A percentile compares a stretch with the other conserved stretches of the same genome.
phyloP scores from a whole-genome alignment of 2,888 invertebrate genomes.

The Limnephilus marmoratus region DNA sequence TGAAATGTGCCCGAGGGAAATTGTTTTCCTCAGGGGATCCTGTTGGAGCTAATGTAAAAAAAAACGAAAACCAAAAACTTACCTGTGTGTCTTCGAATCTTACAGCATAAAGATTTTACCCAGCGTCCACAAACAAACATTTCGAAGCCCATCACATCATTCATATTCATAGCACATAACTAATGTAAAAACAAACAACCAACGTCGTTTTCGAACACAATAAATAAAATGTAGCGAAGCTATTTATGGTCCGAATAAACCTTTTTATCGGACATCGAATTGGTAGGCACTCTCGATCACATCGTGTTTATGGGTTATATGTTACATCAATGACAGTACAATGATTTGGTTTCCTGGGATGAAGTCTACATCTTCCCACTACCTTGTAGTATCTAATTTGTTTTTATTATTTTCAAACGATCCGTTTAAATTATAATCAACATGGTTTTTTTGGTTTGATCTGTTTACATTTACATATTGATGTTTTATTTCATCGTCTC shows the following conservation, averaged over 20 bases:
- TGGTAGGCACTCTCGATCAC: background rate
- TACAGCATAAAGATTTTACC: background rate
- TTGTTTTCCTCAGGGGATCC: no score
- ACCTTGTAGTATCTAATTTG: background rate
- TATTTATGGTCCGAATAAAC: slow-evolving; percentile 2
- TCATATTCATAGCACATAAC: slow-evolving; percentile 2
- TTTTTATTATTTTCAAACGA: background rate
- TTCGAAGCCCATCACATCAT: background rate
- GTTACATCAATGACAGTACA: background rate
- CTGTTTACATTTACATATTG: background rate
- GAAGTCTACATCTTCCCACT: background rate
- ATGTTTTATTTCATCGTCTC: background rate
- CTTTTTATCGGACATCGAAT: background rate
- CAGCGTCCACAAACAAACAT: background rate
- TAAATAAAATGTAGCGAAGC: slow-evolving; percentile 6
- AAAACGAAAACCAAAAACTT: background rate
- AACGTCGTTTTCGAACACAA: background rate
- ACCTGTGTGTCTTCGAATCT: background rate
- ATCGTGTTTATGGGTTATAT: slow-evolving; percentile 2
- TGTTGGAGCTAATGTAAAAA: no score
- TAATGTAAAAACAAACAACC: slow-evolving; percentile 16
- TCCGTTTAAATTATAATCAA: background rate
- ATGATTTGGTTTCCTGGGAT: background rate
- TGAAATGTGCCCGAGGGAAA: no score
- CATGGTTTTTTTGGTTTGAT: background rate